These are phyloP conservation scores for Anolis carolinensis DNA, from an alignment of 2,113 vertebrate species.

Conservation along the genomic window DNA sequence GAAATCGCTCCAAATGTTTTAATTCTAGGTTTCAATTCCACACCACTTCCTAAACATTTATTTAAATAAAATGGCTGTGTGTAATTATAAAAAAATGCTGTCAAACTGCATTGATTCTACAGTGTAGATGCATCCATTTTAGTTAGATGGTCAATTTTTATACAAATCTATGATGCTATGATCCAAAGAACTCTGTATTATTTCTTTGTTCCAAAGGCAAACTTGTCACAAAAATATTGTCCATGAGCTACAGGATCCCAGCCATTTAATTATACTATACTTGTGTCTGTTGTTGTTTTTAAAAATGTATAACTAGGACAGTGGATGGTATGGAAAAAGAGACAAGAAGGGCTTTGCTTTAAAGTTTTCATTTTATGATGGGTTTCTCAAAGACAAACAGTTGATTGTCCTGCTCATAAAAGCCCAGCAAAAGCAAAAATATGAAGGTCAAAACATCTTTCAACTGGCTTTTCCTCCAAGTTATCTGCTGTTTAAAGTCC, in stretches of 20 bases:
- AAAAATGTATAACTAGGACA: neutral
- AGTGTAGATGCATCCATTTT: no score
- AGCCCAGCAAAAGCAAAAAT: neutral
- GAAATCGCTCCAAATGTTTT: constrained; percentile 66
- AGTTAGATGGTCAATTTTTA: neutral
- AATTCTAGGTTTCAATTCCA: constrained; percentile 62
- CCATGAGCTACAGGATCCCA: neutral
- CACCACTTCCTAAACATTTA: constrained; percentile 59
- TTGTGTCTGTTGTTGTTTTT: neutral
- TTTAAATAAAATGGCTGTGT: constrained; percentile 45
- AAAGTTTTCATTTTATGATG: neutral
- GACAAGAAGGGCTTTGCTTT: neutral
- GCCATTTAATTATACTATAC: neutral
- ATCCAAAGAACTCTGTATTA: neutral
- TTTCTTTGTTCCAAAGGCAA: neutral
- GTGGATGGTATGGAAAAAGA: neutral
- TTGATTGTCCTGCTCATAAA: neutral
- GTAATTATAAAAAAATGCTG: constrained; percentile 55
- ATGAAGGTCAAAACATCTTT: neutral
- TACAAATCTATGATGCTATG: neutral
- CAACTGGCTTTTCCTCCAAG: neutral
- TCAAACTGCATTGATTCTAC: no score
- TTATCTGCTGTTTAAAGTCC: neutral
- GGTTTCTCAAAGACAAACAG: neutral
- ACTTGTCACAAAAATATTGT: neutral